Evolutionary conservation across 2,888 invertebrate species (phyloP).

Genomic region (Agonopterix alstromeriana): DNA sequence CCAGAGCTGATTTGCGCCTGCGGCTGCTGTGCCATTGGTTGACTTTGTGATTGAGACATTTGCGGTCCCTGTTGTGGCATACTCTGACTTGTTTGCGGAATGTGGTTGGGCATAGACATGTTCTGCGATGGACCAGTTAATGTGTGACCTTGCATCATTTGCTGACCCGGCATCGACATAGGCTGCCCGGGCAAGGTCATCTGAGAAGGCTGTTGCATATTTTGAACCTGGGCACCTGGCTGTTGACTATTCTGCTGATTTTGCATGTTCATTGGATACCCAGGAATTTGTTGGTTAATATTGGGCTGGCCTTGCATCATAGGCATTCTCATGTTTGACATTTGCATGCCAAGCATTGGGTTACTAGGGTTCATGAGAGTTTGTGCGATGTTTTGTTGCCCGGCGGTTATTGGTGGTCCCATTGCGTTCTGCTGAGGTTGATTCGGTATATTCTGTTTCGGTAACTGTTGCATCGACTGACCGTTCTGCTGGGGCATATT

Average conservation of each 20-base stretch:
- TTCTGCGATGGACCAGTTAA: conserved; percentile 28
- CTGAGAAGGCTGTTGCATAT: conserved; percentile 30
- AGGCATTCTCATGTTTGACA: conserved; percentile 63
- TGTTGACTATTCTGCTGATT: conserved; percentile 42
- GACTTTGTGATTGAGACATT: conserved; percentile 24
- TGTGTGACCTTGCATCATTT: conserved; percentile 27
- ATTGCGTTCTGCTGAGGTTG: conserved; percentile 35
- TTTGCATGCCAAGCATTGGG: conserved; percentile 54
- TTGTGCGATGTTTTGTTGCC: conserved; percentile 41
- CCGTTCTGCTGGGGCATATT: conserved; percentile 41
- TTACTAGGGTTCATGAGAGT: conserved; percentile 46
- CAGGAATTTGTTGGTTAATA: conserved; percentile 40
- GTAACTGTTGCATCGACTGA: conserved; percentile 26
- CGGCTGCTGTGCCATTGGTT: conserved; percentile 23
- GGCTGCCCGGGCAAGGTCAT: conserved; percentile 37
- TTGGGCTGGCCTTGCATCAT: conserved; percentile 46
- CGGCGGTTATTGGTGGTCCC: conserved; percentile 46
- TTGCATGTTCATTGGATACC: conserved; percentile 44
- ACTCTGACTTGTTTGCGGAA: conserved; percentile 31
- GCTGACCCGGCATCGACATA: conserved; percentile 37
- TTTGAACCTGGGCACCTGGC: conserved; percentile 32
- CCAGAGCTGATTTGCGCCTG: conserved; percentile 18
- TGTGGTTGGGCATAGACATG: conserved; percentile 34
- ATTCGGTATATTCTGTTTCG: conserved; percentile 45
- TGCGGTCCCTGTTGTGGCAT: conserved; percentile 20